A percentile compares a stretch with the other conserved stretches of the same genome.
These are phyloP conservation scores for Prunella fulvescens DNA, from an alignment of 2,113 vertebrate genomes.

Conservation along the genomic window DNA sequence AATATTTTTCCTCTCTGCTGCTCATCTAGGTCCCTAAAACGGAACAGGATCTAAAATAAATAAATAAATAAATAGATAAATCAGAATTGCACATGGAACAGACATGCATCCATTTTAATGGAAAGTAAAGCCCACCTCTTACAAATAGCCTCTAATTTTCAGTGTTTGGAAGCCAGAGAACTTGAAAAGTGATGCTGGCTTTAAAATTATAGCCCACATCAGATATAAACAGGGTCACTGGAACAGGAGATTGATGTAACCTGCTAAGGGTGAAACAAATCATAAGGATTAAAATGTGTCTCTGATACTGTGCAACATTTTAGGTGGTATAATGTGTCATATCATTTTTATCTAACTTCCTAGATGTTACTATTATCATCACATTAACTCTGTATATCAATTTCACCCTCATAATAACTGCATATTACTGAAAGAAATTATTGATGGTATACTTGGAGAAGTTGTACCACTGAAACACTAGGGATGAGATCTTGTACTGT, in stretches of 20 bases:
- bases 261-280: slow-evolving; percentile 1
- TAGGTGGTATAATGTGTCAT: neutral
- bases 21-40: neutral
- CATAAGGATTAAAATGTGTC: neutral
- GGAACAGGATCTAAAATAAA: neutral
- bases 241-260: neutral
- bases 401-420: neutral
- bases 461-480: neutral
- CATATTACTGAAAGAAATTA: neutral
- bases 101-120: neutral
- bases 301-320: neutral
- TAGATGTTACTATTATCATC: neutral
- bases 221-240: neutral
- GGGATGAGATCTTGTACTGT: neutral
- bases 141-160: neutral
- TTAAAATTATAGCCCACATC: slow-evolving; percentile 17
- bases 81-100: neutral
- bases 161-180: neutral
- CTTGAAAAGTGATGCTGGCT: neutral
- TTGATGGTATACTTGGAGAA: neutral
- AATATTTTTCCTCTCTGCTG: neutral
- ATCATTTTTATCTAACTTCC: neutral
- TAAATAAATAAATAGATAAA: no score
- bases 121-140: neutral
- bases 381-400: neutral